Conservation (phyloP, 1,140 invertebrate species). For the Geopemphigus sp. region DNA sequence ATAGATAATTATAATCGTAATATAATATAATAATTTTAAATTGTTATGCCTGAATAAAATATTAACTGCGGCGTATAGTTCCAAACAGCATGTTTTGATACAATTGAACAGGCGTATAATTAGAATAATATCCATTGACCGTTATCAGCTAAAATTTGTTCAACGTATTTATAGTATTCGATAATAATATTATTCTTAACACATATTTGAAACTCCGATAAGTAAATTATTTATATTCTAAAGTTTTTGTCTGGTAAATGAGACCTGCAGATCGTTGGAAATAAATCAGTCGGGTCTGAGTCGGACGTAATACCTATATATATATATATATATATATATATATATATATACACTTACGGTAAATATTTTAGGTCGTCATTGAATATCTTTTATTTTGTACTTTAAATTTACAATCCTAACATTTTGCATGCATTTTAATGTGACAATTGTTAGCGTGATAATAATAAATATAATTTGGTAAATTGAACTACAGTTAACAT, state of each 20-base stretch:
- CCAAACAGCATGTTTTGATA: too few relatives aligned
- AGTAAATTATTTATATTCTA: slow-evolving; percentile 31
- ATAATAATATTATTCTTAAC: not conserved
- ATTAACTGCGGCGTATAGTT: too few relatives aligned
- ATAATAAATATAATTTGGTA: slow-evolving; percentile 10
- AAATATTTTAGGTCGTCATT: slow-evolving; percentile 3
- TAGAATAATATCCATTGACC: not conserved
- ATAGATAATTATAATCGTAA: too few relatives aligned
- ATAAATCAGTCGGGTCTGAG: slow-evolving; percentile 24
- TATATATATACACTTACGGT: not conserved
- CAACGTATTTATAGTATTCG: not conserved
- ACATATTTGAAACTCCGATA: slow-evolving; percentile 9
- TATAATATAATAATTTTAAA: too few relatives aligned
- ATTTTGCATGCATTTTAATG: not conserved
- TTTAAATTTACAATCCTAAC: slow-evolving; percentile 19
- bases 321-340: too few relatives aligned
- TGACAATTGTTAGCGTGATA: not conserved
- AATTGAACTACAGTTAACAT: not conserved
- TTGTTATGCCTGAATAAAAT: too few relatives aligned
- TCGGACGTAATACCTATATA: not conserved
- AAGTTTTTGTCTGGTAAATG: slow-evolving; percentile 35
- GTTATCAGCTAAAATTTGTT: not conserved
- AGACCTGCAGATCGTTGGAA: slow-evolving; percentile 1
- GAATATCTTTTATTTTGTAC: slow-evolving; percentile 1
- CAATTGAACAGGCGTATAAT: too few relatives aligned